Conservation (phyloP, 2,113 vertebrate genomes). For the Bujurquina vittata region DNA sequence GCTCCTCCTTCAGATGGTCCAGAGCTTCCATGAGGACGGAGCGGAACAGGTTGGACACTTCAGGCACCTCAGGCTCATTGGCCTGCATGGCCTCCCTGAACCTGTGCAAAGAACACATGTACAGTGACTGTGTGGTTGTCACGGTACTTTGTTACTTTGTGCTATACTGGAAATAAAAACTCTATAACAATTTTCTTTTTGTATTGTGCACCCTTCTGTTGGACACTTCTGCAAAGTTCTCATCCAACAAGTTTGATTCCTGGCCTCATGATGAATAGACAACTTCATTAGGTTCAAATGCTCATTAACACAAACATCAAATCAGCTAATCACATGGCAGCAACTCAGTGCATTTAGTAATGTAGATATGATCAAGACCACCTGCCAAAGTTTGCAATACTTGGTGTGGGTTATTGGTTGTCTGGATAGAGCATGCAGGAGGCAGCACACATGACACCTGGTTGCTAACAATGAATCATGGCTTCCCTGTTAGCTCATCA, state of each 20-base stretch:
- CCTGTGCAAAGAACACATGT: conserved; percentile 71
- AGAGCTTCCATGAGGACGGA: conserved; percentile 87
- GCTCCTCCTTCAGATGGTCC: conserved; percentile 88
- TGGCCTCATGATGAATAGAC: no score
- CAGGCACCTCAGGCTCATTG: conserved; percentile 89
- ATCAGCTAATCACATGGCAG: neutral
- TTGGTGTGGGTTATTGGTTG: no score
- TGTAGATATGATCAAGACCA: neutral
- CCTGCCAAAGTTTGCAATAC: neutral
- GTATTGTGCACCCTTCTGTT: neutral
- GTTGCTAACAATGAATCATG: no score
- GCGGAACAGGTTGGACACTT: conserved; percentile 90
- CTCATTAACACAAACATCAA: neutral
- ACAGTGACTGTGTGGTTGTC: neutral
- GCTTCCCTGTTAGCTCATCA: no score
- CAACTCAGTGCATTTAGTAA: neutral
- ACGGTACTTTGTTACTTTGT: neutral
- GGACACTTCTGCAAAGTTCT: neutral
- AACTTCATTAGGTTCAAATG: neutral
- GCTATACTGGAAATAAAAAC: no score
- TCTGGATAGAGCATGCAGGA: no score
- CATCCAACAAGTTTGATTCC: neutral
- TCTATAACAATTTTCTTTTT: neutral
- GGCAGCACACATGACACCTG: no score
- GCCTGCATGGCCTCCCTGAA: conserved; percentile 89